Evolutionary conservation across 92 coral and sea anemone species (phyloP), one percentile per base, ranked within the genome.

Genomic region (Anthopleura xanthogrammica): DNA sequence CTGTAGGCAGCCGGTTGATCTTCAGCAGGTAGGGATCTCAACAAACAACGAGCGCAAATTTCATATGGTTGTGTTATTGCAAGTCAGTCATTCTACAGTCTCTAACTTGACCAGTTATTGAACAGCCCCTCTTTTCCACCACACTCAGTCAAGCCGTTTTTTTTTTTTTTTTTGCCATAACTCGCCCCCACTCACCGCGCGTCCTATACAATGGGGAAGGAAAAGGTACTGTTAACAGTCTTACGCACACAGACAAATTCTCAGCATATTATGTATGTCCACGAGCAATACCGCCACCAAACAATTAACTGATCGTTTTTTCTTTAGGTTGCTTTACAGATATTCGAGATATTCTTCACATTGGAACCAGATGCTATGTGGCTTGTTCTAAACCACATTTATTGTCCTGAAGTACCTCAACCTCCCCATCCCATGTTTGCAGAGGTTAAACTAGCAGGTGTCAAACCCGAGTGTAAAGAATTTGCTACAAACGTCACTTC

Each of bases 311-410:
- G 54, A 54, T 8, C 19, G 11, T 20, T 68, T 68, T 29, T 43
- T 56, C 77, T 71, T 12, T 86, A 96, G 99, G 90, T 88, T 70
- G 94, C 95, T 68, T 88, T 96, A 16, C 75, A 36, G 24, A 77
- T 89, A 23, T 92, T 96, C 84, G 85, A 81, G 81, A 85, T 77
- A 60, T 90, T 96, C 81, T 83, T 90, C 16, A 77, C 80, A n/a
- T 79, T 94, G 78, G 99, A 96, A 39, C 95, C 99, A 12, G 99
- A 96, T 77, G 83, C 88, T 36, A 89, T 96, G 84, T 96, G 99
- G 99, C 88, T 96, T 81, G 82, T 88, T 43, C 87, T 96, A 23
- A 96, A 89, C 79, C 92, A 94, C 85, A 68, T 92, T 57, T 86
- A 90, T 77, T 94, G 98, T 74, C 95, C 98, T n/a, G 82, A 2